Conservation (phyloP, 2,797 vertebrate species). For the Erethizon dorsatum region DNA sequence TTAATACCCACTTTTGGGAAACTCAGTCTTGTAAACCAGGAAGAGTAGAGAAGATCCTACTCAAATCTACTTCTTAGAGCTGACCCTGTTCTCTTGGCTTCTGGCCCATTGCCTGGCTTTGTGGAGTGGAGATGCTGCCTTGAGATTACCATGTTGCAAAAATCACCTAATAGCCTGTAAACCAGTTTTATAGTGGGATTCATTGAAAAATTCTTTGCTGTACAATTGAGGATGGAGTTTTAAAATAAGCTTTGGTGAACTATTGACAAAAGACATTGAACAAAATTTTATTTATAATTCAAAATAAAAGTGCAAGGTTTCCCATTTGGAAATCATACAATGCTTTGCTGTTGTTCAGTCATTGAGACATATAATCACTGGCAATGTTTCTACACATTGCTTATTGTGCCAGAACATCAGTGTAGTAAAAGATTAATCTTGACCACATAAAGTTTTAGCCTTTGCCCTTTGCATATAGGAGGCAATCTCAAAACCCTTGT, state of each 20-base stretch:
- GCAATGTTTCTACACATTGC: background rate
- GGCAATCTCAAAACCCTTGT: background rate
- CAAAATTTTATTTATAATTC: background rate
- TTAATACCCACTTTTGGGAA: background rate
- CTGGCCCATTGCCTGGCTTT: background rate
- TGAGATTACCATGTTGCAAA: background rate
- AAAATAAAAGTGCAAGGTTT: slow-evolving; percentile 36
- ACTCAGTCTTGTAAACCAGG: background rate
- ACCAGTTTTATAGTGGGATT: background rate
- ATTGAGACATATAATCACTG: background rate
- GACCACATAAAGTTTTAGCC: background rate
- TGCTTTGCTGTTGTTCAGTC: background rate
- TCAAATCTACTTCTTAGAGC: background rate
- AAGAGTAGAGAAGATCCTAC: background rate
- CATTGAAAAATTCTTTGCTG: background rate
- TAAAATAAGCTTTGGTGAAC: background rate
- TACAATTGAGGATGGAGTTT: background rate
- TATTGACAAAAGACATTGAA: background rate
- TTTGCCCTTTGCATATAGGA: background rate
- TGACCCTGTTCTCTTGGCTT: background rate
- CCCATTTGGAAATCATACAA: background rate
- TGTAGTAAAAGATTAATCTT: background rate
- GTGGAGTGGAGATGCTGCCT: background rate
- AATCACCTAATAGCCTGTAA: background rate
- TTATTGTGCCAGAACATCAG: background rate